phyloP scores from a whole-genome alignment of 2,113 vertebrate species.

The Oreochromis niloticus region DNA sequence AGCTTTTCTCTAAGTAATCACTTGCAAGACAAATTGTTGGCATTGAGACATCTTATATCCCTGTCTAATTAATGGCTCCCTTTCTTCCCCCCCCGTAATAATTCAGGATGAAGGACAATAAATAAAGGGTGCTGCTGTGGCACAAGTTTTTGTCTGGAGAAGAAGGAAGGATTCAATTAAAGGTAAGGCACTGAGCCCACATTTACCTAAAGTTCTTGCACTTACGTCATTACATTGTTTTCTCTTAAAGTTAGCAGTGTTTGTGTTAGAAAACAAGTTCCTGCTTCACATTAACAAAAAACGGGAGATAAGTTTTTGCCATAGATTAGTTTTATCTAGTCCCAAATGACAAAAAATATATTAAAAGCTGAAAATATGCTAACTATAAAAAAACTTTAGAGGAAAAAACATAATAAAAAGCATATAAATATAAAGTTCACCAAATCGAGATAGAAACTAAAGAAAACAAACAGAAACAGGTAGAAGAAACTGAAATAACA shows the following conservation, averaged over 20 bases:
- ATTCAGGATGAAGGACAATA: conserved; percentile 57
- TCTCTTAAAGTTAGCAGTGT: neutral
- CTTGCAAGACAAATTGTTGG: conserved; percentile 60
- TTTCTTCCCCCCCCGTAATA: conserved; percentile 35
- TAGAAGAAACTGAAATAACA: neutral
- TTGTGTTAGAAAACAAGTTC: neutral
- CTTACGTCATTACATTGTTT: neutral
- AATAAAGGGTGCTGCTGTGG: conserved; percentile 36
- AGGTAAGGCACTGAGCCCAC: neutral
- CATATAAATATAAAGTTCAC: neutral
- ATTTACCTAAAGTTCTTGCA: conserved; percentile 7
- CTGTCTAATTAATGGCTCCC: conserved; percentile 54
- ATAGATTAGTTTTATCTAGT: neutral
- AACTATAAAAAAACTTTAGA: neutral
- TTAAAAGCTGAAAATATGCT: neutral
- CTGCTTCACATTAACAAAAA: neutral
- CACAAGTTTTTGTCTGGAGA: conserved; percentile 8
- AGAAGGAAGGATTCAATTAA: conserved; percentile 31
- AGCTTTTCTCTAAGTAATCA: conserved; percentile 54
- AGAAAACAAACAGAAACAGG: neutral
- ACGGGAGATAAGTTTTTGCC: neutral
- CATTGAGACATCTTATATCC: conserved; percentile 60
- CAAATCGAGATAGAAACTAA: neutral
- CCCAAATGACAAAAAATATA: neutral
- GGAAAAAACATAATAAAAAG: neutral